phyloP scores from a whole-genome alignment of 2,797 vertebrate species.

The Schizopygopsis pylzovi region DNA sequence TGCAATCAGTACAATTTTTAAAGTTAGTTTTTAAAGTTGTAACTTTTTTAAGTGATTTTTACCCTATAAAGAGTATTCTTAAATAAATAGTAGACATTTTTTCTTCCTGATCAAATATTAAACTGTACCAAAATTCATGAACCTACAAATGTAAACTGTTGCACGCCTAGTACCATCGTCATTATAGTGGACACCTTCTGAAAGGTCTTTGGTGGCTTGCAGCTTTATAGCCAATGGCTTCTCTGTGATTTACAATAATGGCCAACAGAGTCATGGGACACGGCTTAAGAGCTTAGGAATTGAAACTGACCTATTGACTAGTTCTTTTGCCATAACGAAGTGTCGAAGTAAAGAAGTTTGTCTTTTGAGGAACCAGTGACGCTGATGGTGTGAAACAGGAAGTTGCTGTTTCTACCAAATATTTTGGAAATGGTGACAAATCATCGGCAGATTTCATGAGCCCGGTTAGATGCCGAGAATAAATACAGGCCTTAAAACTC shows the following conservation, averaged over 20 bases:
- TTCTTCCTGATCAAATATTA: not conserved
- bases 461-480: conserved; percentile 23
- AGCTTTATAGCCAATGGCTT: conserved; percentile 61
- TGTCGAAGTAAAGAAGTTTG: not conserved
- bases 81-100: not conserved
- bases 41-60: not conserved
- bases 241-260: conserved; percentile 54
- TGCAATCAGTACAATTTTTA: too few relatives aligned
- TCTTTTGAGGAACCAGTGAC: conserved; percentile 37
- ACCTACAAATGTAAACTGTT: not conserved
- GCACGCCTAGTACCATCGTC: conserved; percentile 36
- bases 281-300: conserved; percentile 64
- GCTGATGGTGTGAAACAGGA: not conserved
- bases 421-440: not conserved
- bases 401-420: conserved; percentile 14
- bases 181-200: conserved; percentile 59
- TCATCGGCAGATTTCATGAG: not conserved
- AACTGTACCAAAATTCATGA: not conserved
- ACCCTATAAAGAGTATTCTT: not conserved
- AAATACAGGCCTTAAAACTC: conserved; percentile 31
- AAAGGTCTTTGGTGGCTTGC: conserved; percentile 56
- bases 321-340: not conserved
- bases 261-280: conserved; percentile 61
- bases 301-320: conserved; percentile 61
- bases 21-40: not conserved